phyloP scores from a whole-genome alignment of 2,797 vertebrate species.

The Ambastaia sidthimunki region DNA sequence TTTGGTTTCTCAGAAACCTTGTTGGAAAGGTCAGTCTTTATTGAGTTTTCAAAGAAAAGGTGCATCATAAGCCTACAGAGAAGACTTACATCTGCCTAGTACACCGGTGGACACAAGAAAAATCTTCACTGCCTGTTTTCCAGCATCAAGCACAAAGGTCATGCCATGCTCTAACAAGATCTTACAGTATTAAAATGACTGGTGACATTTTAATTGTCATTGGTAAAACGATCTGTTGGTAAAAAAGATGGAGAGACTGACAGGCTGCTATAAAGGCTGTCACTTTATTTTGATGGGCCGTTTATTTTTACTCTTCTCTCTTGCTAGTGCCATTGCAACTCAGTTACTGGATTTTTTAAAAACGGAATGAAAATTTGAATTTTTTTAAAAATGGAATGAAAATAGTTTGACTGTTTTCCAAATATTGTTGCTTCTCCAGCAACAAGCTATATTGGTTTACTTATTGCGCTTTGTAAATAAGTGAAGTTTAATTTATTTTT shows the following conservation, averaged over 20 bases:
- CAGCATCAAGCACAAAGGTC: constrained; percentile 55
- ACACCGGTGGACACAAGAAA: constrained; percentile 20
- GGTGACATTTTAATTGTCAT: constrained; percentile 54
- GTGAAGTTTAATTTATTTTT: too few species aligned
- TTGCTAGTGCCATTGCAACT: too few species aligned
- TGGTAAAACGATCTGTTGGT: constrained; percentile 40
- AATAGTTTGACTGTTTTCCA: too few species aligned
- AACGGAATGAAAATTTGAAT: too few species aligned
- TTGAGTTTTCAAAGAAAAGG: constrained; percentile 54
- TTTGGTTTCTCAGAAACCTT: constrained; percentile 60
- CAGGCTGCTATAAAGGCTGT: neutral
- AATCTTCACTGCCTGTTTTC: constrained; percentile 47
- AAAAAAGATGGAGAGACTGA: constrained; percentile 30
- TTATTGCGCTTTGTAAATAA: too few species aligned
- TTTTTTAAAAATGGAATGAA: too few species aligned
- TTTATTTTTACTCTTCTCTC: neutral
- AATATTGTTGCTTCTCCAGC: too few species aligned
- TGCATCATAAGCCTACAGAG: constrained; percentile 39
- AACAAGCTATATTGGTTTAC: too few species aligned
- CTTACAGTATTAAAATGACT: constrained; percentile 19
- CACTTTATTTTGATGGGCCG: neutral
- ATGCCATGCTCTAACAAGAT: constrained; percentile 44
- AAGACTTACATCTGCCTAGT: constrained; percentile 22
- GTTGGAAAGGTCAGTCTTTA: constrained; percentile 67
- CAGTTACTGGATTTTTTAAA: neutral